These are phyloP conservation scores for Mimas tiliae DNA, from an alignment of 2,888 invertebrate species.

Conservation along the genomic window DNA sequence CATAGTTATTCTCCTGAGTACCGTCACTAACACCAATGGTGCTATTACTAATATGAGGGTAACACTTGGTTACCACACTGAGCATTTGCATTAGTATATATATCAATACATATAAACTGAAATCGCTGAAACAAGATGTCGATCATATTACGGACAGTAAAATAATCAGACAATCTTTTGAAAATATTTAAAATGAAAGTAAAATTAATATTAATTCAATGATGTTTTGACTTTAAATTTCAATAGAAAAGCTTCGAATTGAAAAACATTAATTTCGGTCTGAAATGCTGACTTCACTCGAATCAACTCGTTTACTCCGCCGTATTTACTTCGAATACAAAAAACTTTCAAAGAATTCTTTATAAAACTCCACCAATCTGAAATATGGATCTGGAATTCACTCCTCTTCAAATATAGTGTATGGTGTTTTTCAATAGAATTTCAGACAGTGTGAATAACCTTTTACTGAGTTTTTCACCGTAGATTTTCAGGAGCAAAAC, in stretches of 20 bases:
- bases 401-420: background rate
- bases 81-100: too few relatives aligned
- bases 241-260: constrained; percentile 17
- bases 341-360: background rate
- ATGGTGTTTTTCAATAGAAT: background rate
- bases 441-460: background rate
- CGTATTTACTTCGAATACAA: constrained; percentile 10
- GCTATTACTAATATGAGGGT: too few relatives aligned
- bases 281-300: constrained; percentile 1
- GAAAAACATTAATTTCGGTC: constrained; percentile 22
- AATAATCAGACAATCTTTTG: background rate
- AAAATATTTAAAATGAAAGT: background rate
- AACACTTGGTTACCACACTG: too few relatives aligned
- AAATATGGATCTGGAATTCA: constrained; percentile 14
- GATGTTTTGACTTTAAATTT: constrained; percentile 1
- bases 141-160: too few relatives aligned
- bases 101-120: too few relatives aligned
- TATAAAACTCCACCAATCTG: constrained; percentile 6
- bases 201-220: background rate
- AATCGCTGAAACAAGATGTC: too few relatives aligned
- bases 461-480: background rate
- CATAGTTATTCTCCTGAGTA: too few relatives aligned
- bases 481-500: background rate
- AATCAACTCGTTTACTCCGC: constrained; percentile 17
- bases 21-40: too few relatives aligned